phyloP scores from a whole-genome alignment of 2,888 invertebrate species.

The Ceriagrion tenellum region DNA sequence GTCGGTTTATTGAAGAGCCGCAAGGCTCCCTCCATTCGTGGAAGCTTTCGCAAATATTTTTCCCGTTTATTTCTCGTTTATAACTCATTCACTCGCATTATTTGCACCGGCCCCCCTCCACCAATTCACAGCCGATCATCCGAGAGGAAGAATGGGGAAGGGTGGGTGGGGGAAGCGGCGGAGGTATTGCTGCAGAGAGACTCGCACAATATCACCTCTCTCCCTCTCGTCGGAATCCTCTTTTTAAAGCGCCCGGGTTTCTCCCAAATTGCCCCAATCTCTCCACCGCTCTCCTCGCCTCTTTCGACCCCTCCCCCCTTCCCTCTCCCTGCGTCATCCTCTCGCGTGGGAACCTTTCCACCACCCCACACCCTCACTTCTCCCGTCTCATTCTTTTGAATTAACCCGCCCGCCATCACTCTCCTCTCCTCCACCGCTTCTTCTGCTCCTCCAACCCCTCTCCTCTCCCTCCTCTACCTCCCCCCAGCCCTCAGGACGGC shows the following conservation, averaged over 20 bases:
- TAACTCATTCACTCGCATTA: neutral
- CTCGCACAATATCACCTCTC: neutral
- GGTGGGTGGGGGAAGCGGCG: neutral
- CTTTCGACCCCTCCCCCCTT: neutral
- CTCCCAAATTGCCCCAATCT: constrained; percentile 44
- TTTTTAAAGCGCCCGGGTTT: neutral
- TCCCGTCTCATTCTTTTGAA: constrained; percentile 48
- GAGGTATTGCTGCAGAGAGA: neutral
- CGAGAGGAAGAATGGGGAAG: neutral
- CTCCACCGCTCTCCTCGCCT: neutral
- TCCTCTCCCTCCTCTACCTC: neutral
- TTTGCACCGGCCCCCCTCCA: neutral
- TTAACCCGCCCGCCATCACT: constrained; percentile 38
- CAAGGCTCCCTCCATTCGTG: neutral
- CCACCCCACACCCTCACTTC: neutral
- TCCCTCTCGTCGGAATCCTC: neutral
- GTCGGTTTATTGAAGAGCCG: neutral
- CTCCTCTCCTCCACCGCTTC: neutral
- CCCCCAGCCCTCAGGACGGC: neutral
- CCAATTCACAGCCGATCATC: neutral
- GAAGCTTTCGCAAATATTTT: neutral
- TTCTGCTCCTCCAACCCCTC: neutral
- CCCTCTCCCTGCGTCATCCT: neutral
- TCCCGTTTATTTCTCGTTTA: neutral
- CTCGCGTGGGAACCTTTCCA: neutral